Evolutionary conservation across 2,113 vertebrate species (phyloP).

Genomic region (Planiliza haematocheilus): DNA sequence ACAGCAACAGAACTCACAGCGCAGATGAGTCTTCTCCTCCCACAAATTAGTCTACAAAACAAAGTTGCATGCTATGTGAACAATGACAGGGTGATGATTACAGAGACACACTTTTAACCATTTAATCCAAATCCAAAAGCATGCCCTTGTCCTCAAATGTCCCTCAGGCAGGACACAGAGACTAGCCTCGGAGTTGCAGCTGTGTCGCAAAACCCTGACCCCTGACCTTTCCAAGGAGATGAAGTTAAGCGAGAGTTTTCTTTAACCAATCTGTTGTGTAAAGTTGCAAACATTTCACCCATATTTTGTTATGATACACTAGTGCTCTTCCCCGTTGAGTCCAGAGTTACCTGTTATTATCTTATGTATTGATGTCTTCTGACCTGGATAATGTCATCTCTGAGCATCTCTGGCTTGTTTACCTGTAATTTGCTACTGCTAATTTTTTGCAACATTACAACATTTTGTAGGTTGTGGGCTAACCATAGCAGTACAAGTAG

Average conservation of each 20-base stretch:
- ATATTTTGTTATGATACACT: too few species aligned
- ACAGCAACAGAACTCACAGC: neutral
- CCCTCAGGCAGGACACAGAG: neutral
- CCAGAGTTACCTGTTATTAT: too few species aligned
- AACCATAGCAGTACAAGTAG: too few species aligned
- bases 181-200: neutral
- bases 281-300: too few species aligned
- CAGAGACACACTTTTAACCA: neutral
- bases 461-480: too few species aligned
- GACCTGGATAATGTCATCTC: too few species aligned
- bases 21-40: constrained; percentile 2
- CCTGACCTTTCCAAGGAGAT: neutral
- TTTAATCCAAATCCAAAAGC: neutral
- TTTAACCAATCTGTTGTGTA: neutral
- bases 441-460: too few species aligned
- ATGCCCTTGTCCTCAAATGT: neutral
- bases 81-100: constrained; percentile 4
- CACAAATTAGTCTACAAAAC: constrained; percentile 6
- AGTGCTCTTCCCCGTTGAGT: too few species aligned
- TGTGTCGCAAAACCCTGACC: neutral
- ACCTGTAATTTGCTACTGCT: too few species aligned
- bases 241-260: neutral
- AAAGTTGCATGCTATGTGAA: neutral
- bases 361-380: too few species aligned
- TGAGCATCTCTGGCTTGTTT: too few species aligned